phyloP scores from a whole-genome alignment of 2,888 invertebrate genomes.

The Omphaloscelis lunosa region DNA sequence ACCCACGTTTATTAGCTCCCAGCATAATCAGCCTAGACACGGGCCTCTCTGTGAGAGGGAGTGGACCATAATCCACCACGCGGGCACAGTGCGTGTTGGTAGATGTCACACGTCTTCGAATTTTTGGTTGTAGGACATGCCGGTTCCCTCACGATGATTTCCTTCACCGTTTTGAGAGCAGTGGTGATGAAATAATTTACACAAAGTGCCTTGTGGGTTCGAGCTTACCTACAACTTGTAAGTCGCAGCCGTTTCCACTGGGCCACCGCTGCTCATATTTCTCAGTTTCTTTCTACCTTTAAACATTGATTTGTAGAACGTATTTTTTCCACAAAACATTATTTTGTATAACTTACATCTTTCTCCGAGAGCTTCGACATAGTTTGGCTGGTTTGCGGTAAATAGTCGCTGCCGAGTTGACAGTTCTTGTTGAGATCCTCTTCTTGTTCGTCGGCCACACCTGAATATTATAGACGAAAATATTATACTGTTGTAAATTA shows the following conservation, averaged over 20 bases:
- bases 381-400: constrained; percentile 92
- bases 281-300: too few species aligned
- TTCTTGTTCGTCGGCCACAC: constrained; percentile 90
- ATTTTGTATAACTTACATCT: constrained; percentile 90
- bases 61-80: not conserved
- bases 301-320: not conserved
- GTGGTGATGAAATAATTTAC: not conserved
- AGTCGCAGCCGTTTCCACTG: too few species aligned
- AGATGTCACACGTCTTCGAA: not conserved
- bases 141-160: not conserved
- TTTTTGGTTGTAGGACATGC: not conserved
- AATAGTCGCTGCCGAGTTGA: constrained; percentile 84
- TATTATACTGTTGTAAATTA: not conserved
- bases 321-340: not conserved
- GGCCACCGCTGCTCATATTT: too few species aligned
- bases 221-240: too few species aligned
- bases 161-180: not conserved
- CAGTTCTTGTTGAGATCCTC: constrained; percentile 94
- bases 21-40: not conserved
- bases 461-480: constrained; percentile 53
- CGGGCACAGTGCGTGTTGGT: not conserved
- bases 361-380: constrained; percentile 96
- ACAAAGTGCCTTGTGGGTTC: not conserved
- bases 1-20: not conserved
- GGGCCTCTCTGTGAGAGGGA: not conserved